phyloP scores from a whole-genome alignment of 2,113 vertebrate genomes.

The Nibea albiflora region DNA sequence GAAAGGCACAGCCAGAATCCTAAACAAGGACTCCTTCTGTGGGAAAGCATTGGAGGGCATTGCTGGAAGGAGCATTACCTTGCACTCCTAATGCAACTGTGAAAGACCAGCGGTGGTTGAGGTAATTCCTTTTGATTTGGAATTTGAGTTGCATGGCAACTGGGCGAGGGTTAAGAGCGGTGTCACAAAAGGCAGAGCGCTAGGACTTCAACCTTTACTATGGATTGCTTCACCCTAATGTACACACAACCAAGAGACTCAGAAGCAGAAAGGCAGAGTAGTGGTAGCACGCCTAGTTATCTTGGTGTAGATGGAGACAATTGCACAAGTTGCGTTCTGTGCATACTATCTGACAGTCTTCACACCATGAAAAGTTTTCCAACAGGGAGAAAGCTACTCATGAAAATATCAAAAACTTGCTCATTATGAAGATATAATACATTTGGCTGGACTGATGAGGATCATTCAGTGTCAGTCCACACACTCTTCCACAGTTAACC shows the following conservation, averaged over 20 bases:
- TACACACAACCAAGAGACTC: background rate
- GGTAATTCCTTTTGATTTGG: constrained; percentile 74
- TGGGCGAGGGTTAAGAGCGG: constrained; percentile 63
- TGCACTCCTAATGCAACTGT: constrained; percentile 47
- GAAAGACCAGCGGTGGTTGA: constrained; percentile 60
- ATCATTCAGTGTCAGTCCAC: background rate
- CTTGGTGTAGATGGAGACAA: background rate
- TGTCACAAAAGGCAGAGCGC: constrained; percentile 62
- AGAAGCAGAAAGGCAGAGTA: background rate
- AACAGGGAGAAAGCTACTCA: background rate
- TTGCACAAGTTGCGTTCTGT: background rate
- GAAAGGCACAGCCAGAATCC: constrained; percentile 38
- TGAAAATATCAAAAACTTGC: background rate
- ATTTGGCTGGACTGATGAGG: background rate
- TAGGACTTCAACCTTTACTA: constrained; percentile 65
- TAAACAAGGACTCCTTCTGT: constrained; percentile 35
- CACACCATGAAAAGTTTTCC: background rate
- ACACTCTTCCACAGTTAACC: background rate
- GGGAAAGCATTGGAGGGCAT: constrained; percentile 29
- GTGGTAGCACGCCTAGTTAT: background rate
- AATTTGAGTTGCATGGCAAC: constrained; percentile 82
- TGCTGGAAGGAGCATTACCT: constrained; percentile 34
- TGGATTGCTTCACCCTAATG: constrained; percentile 16
- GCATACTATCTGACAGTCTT: background rate
- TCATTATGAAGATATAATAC: background rate